Evolutionary conservation across 2,888 invertebrate species (phyloP), one percentile per base, ranked within the genome.

Genomic region (Ganaspis brasiliensis): DNA sequence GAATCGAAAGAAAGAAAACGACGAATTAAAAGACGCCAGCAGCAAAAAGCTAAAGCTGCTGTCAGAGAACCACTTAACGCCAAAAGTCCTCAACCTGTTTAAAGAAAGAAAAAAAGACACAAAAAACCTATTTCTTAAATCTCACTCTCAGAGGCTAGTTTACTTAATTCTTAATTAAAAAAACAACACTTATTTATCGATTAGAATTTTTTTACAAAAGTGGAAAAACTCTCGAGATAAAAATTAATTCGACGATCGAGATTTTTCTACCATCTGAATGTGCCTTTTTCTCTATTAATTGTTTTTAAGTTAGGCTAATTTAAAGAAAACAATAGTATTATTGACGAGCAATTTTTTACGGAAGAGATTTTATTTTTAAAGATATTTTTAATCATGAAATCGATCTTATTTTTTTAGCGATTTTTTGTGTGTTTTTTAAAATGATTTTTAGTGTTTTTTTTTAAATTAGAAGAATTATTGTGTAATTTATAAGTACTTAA

Each of bases 21-120:
- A 8, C 82, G 82, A 10, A 83, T 83, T 2, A 83, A 78, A 14
- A 85, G 82, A 16, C 82, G 85, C 14, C 75, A 81, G 0, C 83
- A 85, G 73, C 81, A 83, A 26, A 86, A 85, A 31, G 83, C 79
- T 0, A 85, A 87, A 59, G 76, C 83, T 0, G 77, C 85, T 9
- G 89, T 76, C 0, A 81, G 84, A 1, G 86, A 87, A 19, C 89
- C 90, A 0, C 83, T 90, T 2, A 88, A 89, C 78, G 88, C 89
- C 5, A 89, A 87, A 78, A 74, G 73, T 2, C 73, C 77, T 8
- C 86, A 86, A 10, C 84, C 83, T 9, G 87, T 87, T 57, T 90
- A 83, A 82, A 4, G 8, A 24, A 40, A 57, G 6, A 1, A n/a
- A 56, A 24, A 24, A 1, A 24, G 12, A 24, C 19, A 10, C 8